These are phyloP conservation scores for Centropristis striata DNA, from an alignment of 2,113 vertebrate genomes.

Conservation along the genomic window DNA sequence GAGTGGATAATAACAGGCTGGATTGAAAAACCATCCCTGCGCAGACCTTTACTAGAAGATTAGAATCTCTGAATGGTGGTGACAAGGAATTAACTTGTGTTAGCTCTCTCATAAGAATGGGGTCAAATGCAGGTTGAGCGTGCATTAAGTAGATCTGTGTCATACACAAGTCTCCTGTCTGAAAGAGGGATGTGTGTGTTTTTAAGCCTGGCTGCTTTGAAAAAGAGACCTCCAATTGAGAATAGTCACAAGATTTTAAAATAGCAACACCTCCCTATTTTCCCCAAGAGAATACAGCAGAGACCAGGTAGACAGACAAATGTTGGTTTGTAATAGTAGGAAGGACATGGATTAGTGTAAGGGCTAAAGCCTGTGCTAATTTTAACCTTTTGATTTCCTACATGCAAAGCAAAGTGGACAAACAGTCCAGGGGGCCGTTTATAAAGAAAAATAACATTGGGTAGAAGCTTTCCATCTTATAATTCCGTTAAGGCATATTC, in stretches of 20 bases:
- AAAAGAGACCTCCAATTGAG: neutral
- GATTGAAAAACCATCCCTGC: neutral
- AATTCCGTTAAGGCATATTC: neutral
- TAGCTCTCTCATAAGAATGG: slow-evolving; percentile 7
- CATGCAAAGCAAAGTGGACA: slow-evolving; percentile 44
- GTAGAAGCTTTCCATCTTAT: neutral
- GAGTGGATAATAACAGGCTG: slow-evolving; percentile 11
- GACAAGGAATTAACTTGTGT: slow-evolving; percentile 15
- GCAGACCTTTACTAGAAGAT: neutral
- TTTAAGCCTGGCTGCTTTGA: neutral
- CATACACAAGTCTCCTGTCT: slow-evolving; percentile 4
- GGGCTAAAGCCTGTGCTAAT: slow-evolving; percentile 81
- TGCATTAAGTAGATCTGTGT: slow-evolving; percentile 41
- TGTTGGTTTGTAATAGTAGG: slow-evolving; percentile 50
- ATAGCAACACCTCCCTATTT: neutral
- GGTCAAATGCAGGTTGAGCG: slow-evolving; percentile 27
- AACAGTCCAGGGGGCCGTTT: slow-evolving; percentile 37
- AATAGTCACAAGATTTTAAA: neutral
- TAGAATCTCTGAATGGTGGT: slow-evolving; percentile 5
- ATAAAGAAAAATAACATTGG: slow-evolving; percentile 4
- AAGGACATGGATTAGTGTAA: slow-evolving; percentile 76
- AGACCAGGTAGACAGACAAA: slow-evolving; percentile 1
- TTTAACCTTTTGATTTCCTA: slow-evolving; percentile 77
- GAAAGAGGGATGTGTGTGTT: neutral
- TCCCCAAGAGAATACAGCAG: neutral